phyloP scores from a whole-genome alignment of 2,113 vertebrate genomes.

The Neotoma lepida region DNA sequence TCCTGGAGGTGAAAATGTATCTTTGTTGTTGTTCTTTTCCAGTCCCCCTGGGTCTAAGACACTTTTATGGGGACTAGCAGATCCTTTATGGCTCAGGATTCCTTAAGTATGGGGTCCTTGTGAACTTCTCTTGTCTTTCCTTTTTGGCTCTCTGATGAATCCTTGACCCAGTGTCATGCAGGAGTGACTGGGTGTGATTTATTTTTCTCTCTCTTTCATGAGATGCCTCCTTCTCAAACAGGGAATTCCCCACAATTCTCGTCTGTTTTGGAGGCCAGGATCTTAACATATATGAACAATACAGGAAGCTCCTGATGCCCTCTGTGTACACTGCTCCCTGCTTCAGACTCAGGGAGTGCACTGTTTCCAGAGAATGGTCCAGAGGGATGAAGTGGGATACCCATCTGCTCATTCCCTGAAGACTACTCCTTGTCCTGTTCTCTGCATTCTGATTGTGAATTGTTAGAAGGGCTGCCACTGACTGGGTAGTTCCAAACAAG shows the following conservation, averaged over 20 bases:
- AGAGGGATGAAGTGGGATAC: neutral
- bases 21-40: neutral
- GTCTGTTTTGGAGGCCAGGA: neutral
- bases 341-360: neutral
- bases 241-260: neutral
- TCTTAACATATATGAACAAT: neutral
- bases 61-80: neutral
- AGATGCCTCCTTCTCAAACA: neutral
- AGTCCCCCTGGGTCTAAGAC: neutral
- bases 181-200: neutral
- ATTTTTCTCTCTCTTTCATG: neutral
- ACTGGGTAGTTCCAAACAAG: neutral
- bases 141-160: neutral
- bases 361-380: too few species aligned
- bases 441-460: neutral
- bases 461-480: neutral
- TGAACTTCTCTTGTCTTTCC: neutral
- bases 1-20: rapidly evolving
- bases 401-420: neutral
- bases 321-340: neutral
- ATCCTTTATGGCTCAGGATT: neutral
- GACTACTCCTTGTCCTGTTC: neutral
- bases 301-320: too few species aligned
- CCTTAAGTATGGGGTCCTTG: neutral
- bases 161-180: neutral